Evolutionary conservation across 2,888 invertebrate genomes (phyloP).

Genomic region (Macrosoma leucophasiata): DNA sequence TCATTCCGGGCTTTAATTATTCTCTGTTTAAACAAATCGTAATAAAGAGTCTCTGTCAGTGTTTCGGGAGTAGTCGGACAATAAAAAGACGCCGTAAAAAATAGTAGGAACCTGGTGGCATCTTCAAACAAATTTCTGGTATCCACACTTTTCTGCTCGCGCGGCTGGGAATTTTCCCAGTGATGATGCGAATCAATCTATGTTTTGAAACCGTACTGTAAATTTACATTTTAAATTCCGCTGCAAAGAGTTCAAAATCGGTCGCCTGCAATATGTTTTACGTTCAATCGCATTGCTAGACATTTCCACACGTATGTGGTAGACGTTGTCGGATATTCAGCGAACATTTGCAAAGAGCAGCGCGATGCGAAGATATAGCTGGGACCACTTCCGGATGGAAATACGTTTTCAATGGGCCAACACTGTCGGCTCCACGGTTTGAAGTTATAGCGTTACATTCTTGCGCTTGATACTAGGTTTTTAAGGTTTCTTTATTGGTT

Average conservation of each 20-base stretch:
- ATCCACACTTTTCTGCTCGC: conserved; percentile 42
- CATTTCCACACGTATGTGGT: conserved; percentile 32
- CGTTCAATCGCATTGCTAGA: too few relatives aligned
- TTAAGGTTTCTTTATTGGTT: too few relatives aligned
- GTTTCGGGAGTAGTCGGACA: conserved; percentile 35
- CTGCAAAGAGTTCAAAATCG: too few relatives aligned
- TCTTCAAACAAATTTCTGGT: conserved; percentile 52
- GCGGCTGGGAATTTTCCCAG: conserved; percentile 30
- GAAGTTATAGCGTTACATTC: too few relatives aligned
- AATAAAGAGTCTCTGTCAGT: conserved; percentile 49
- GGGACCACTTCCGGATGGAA: conserved; percentile 49
- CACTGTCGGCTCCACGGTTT: too few relatives aligned
- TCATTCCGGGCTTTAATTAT: conserved; percentile 68
- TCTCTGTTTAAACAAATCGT: conserved; percentile 69
- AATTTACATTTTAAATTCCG: too few relatives aligned
- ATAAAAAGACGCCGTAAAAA: conserved; percentile 45
- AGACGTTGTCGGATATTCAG: conserved; percentile 37
- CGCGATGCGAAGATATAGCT: conserved; percentile 45
- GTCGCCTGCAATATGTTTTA: too few relatives aligned
- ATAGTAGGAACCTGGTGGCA: conserved; percentile 41
- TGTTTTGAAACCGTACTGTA: too few relatives aligned
- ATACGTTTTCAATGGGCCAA: conserved; percentile 40
- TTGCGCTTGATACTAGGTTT: too few relatives aligned
- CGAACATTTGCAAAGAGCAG: conserved; percentile 47
- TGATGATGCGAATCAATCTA: too few relatives aligned